Percentiles rank a stretch among this genome's conserved stretches.
Conservation (phyloP, 1,140 invertebrate species). For the Drosophila subobscura region DNA sequence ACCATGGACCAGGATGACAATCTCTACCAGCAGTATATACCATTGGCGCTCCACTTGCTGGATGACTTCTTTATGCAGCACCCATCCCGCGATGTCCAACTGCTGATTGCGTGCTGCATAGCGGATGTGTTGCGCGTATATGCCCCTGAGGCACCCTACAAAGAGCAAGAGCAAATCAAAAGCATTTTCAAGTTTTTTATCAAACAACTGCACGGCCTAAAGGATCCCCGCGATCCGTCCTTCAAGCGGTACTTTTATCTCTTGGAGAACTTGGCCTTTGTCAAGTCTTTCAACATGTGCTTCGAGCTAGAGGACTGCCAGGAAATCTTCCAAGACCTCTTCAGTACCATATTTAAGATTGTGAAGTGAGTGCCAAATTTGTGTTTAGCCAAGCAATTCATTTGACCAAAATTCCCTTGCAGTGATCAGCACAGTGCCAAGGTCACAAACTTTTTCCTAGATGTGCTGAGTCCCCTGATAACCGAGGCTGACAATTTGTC, state of each 20-base stretch:
- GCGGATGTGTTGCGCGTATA: constrained; percentile 98
- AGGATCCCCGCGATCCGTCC: constrained; percentile 98
- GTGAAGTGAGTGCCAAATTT: constrained; percentile 90
- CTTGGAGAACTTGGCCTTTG: constrained; percentile 97
- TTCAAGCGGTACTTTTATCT: constrained; percentile 99
- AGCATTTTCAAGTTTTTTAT: constrained; percentile 98
- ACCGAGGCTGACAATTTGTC: constrained; percentile 97
- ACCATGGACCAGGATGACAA: constrained; percentile 98
- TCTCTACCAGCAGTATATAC: constrained; percentile 96
- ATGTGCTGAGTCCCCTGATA: constrained; percentile 96
- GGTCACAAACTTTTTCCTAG: constrained; percentile 98
- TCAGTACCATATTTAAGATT: constrained; percentile 98
- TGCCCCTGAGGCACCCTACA: constrained; percentile 99
- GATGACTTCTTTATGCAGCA: constrained; percentile 97
- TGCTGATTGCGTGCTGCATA: constrained; percentile 98
- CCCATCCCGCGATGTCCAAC: constrained; percentile 95
- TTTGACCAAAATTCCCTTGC: constrained; percentile 48
- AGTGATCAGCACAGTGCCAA: constrained; percentile 98
- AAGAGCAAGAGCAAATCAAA: constrained; percentile 96
- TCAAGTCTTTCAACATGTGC: constrained; percentile 99
- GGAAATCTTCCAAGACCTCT: constrained; percentile 97
- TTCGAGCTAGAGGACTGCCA: constrained; percentile 98
- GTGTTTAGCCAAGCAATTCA: constrained; percentile 4
- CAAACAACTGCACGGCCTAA: constrained; percentile 95
- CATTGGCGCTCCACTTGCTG: constrained; percentile 95